A percentile compares a stretch with the other conserved stretches of the same genome.
These are phyloP conservation scores for Callimorpha dominula DNA, from an alignment of 2,888 invertebrate genomes.

Conservation along the genomic window DNA sequence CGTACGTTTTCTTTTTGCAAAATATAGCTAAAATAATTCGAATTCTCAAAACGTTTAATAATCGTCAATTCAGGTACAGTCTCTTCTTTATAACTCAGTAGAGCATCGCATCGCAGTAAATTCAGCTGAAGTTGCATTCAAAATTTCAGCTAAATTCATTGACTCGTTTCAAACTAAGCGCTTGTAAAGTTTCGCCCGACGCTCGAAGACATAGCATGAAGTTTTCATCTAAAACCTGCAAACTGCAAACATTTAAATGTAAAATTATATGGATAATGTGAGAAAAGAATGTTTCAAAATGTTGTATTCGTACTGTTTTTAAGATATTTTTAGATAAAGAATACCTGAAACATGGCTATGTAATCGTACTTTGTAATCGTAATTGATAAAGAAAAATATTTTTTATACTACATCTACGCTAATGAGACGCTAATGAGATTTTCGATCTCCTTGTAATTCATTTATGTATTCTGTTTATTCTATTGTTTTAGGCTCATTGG, in stretches of 20 bases:
- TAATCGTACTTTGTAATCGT: no score
- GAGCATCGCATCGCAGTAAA: constrained; percentile 13
- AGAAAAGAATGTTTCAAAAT: neutral
- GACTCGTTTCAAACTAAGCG: constrained; percentile 43
- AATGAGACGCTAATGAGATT: no score
- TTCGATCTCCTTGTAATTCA: no score
- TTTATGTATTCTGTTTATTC: no score
- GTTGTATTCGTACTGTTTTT: neutral
- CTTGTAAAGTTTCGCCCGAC: constrained; percentile 28
- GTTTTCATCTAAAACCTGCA: constrained; percentile 32
- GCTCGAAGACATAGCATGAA: constrained; percentile 31
- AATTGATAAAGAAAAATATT: no score
- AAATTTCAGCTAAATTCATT: constrained; percentile 41
- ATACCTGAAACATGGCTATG: no score
- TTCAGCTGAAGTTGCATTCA: constrained; percentile 18
- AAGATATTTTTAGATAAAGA: no score
- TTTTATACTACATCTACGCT: no score
- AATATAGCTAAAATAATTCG: neutral
- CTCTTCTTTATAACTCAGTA: neutral
- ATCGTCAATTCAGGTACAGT: neutral
- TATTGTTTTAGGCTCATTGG: no score
- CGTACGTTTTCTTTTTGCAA: no score
- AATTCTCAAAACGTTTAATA: neutral
- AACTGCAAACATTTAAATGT: constrained; percentile 37
- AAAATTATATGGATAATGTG: constrained; percentile 27